Base-by-base conservation (phyloP, 2,113 vertebrate genomes). In the Tachuris rubrigastra region DNA sequence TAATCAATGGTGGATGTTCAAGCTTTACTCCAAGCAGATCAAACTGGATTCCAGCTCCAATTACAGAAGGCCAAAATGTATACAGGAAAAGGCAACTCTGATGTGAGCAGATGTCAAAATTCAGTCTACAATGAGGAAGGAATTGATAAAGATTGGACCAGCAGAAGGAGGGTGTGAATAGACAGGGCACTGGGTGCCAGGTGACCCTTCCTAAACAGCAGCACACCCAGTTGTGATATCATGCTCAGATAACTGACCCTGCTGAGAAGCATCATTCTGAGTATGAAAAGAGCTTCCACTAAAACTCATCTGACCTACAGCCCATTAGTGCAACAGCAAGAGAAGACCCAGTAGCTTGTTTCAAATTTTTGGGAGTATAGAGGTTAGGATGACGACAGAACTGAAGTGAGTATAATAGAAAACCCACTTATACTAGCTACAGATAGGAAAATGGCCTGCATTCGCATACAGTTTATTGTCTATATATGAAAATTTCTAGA, bases 1-100 rank as follows among this genome's bases (percentile, higher is more conserved):
- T 90, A 72, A 55, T 75, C 56, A 82, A 22, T 90, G 46, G 55
- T 35, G 81, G 91, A 90, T 92, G 73, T 88, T 95, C 88, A 94
- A 67, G 53, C 60, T 96, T 95, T 93, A 89, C 41, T 85, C 65
- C 14, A 4, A 81, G 59, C 74, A 87, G 76, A 62, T 47, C 87
- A 79, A 93, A 75, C 9, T 12, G 10, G 27, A 83, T 37, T 77
- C 22, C 35, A 58, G 8, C n/a, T 62, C 65, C 25, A 59, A 24
- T 8, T 0, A 0, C 20, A 69, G 56, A 78, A 37, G 22, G 42
- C 11, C 56, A 72, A 92, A 96, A 78, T 8, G 14, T 87, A 14
- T n/a, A 23, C 55, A 80, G n/a, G 56, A 24, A 85, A 94, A 72
- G 73, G 58, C 58, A 75, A 75, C 47, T 62, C 59, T 67, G 47